These are phyloP conservation scores for Drosophila athabasca DNA, from an alignment of 1,140 invertebrate genomes.

Conservation along the genomic window DNA sequence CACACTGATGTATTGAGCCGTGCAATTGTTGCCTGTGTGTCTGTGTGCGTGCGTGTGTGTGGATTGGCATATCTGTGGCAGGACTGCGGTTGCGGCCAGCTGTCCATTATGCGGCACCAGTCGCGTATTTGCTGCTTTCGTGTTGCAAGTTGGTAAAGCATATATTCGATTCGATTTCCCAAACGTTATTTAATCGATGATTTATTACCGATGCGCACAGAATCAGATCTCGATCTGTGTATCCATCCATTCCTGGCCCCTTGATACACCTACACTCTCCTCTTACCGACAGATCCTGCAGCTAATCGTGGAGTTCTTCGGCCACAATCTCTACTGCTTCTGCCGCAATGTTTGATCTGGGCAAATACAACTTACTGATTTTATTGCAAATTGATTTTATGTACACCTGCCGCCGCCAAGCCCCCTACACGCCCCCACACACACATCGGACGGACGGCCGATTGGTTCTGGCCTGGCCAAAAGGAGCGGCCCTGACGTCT, in stretches of 20 bases:
- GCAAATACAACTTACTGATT: constrained; percentile 80
- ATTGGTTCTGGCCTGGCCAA: constrained; percentile 6
- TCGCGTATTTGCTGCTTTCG: constrained; percentile 20
- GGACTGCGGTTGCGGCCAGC: constrained; percentile 48
- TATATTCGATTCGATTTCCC: constrained; percentile 24
- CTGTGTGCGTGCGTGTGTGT: constrained; percentile 15
- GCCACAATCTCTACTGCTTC: no score
- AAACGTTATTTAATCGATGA: constrained; percentile 28
- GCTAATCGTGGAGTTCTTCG: constrained; percentile 22
- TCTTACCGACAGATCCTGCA: background rate
- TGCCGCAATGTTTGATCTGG: constrained; percentile 51
- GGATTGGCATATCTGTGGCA: constrained; percentile 35
- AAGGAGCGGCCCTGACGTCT: constrained; percentile 14
- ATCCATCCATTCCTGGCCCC: background rate
- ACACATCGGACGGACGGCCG: background rate
- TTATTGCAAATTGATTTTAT: constrained; percentile 82
- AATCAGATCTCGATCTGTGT: background rate
- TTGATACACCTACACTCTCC: background rate
- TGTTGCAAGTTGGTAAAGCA: constrained; percentile 42
- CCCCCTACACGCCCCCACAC: constrained; percentile 22
- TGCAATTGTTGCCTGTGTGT: constrained; percentile 27
- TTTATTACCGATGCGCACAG: background rate
- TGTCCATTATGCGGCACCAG: constrained; percentile 55
- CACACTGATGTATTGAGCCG: constrained; percentile 6
- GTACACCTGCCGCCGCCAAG: constrained; percentile 53